Evolutionary conservation across 2,888 invertebrate species (phyloP).

Genomic region (Meganola albula): DNA sequence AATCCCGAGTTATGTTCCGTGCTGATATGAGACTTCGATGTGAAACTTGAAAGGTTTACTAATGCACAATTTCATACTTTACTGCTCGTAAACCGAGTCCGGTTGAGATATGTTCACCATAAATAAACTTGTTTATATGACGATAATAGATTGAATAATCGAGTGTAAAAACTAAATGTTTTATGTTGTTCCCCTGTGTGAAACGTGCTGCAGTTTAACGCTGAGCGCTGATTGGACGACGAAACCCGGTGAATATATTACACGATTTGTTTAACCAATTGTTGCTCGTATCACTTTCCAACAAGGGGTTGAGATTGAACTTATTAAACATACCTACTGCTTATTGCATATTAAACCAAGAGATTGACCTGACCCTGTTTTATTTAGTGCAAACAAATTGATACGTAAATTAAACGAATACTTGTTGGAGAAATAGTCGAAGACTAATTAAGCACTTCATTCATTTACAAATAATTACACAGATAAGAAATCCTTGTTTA

Average conservation of each 20-base stretch:
- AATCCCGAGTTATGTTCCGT: slow-evolving; percentile 61
- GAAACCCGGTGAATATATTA: slow-evolving; percentile 38
- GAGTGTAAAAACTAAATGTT: slow-evolving; percentile 58
- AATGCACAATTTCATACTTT: slow-evolving; percentile 71
- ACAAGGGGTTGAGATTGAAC: slow-evolving; percentile 5
- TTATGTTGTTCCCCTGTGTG: slow-evolving; percentile 40
- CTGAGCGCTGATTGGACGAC: slow-evolving; percentile 42
- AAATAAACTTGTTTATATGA: slow-evolving; percentile 64
- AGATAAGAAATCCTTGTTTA: slow-evolving; percentile 28
- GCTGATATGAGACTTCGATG: slow-evolving; percentile 55
- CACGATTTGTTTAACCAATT: slow-evolving; percentile 31
- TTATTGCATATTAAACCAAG: no score
- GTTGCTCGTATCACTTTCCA: slow-evolving; percentile 20
- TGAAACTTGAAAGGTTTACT: slow-evolving; percentile 69
- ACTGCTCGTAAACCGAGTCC: slow-evolving; percentile 61
- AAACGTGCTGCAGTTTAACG: slow-evolving; percentile 29
- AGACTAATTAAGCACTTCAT: slow-evolving; percentile 25
- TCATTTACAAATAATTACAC: slow-evolving; percentile 24
- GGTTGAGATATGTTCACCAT: slow-evolving; percentile 51
- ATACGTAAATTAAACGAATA: no score
- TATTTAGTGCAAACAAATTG: no score
- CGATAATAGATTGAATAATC: slow-evolving; percentile 66
- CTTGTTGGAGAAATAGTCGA: no score
- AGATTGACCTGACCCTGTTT: no score
- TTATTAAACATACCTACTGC: no score